Percentiles rank a stretch among this genome's conserved stretches.
phyloP scores from a whole-genome alignment of 2,888 invertebrate species.

The Nyleta sp. region DNA sequence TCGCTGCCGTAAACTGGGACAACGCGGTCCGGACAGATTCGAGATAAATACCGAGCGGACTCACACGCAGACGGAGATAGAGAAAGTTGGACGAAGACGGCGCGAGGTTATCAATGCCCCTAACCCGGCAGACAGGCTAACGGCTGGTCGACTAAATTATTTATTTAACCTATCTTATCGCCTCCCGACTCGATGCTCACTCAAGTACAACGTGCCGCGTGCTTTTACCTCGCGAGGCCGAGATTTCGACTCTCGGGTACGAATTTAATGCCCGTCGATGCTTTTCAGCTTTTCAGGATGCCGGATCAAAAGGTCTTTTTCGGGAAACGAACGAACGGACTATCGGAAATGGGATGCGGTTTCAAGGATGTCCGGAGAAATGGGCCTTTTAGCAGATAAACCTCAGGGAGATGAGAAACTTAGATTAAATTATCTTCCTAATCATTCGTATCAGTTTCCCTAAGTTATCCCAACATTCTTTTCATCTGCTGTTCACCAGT shows the following conservation, averaged over 20 bases:
- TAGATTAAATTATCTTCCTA: too few species aligned
- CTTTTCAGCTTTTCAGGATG: slow-evolving; percentile 18
- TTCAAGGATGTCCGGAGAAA: too few species aligned
- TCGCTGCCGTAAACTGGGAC: slow-evolving; percentile 69
- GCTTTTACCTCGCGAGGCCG: slow-evolving; percentile 52
- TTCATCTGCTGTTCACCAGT: too few species aligned
- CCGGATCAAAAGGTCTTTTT: slow-evolving; percentile 10
- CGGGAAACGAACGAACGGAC: too few species aligned
- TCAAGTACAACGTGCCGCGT: slow-evolving; percentile 67
- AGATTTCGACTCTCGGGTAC: slow-evolving; percentile 35
- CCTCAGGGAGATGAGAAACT: too few species aligned
- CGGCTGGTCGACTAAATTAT: slow-evolving; percentile 79
- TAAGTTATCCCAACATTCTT: too few species aligned
- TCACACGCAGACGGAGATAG: slow-evolving; percentile 30
- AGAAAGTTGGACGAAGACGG: slow-evolving; percentile 41
- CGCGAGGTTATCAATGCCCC: slow-evolving; percentile 77
- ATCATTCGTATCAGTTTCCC: too few species aligned
- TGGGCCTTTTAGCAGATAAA: too few species aligned
- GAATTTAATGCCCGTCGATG: slow-evolving; percentile 30
- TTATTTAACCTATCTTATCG: slow-evolving; percentile 80
- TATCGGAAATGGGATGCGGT: too few species aligned
- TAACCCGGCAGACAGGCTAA: slow-evolving; percentile 70
- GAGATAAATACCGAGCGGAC: slow-evolving; percentile 73
- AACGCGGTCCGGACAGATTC: slow-evolving; percentile 72
- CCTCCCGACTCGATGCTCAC: slow-evolving; percentile 68